Percentiles rank a stretch among this genome's conserved stretches.
These are phyloP conservation scores for Platysternon megacephalum DNA, from an alignment of 2,113 vertebrate genomes.

Conservation along the genomic window DNA sequence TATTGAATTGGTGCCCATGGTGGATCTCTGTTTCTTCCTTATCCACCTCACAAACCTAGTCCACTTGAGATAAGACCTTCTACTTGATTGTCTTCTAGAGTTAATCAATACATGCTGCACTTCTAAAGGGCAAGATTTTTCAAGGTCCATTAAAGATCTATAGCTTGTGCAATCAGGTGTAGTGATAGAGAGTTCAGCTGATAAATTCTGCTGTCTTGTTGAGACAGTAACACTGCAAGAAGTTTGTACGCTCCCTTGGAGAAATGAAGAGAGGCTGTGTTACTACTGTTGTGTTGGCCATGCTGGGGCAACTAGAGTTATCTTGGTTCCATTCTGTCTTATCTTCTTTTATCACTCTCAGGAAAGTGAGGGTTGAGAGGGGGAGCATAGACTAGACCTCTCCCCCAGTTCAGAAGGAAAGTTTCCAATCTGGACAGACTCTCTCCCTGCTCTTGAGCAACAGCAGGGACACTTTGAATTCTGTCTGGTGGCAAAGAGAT, in stretches of 20 bases:
- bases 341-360: not conserved
- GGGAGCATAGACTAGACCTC: not conserved
- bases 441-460: too few species aligned
- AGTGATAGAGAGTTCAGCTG: not conserved
- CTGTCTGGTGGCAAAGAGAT: not conserved
- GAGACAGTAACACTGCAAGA: not conserved
- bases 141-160: not conserved
- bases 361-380: not conserved
- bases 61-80: not conserved
- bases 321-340: not conserved
- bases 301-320: not conserved
- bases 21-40: not conserved
- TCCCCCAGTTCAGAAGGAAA: not conserved
- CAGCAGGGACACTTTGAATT: not conserved
- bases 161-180: not conserved
- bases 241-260: not conserved
- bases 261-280: not conserved
- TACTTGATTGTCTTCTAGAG: not conserved
- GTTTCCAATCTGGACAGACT: not conserved
- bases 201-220: not conserved
- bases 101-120: not conserved
- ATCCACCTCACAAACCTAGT: not conserved
- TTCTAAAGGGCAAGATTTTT: not conserved
- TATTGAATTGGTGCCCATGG: not conserved
- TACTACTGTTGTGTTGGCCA: not conserved